A percentile compares a stretch with the other conserved stretches of the same genome.
Conservation (phyloP, 2,888 invertebrate genomes). For the Agrotis clavis region DNA sequence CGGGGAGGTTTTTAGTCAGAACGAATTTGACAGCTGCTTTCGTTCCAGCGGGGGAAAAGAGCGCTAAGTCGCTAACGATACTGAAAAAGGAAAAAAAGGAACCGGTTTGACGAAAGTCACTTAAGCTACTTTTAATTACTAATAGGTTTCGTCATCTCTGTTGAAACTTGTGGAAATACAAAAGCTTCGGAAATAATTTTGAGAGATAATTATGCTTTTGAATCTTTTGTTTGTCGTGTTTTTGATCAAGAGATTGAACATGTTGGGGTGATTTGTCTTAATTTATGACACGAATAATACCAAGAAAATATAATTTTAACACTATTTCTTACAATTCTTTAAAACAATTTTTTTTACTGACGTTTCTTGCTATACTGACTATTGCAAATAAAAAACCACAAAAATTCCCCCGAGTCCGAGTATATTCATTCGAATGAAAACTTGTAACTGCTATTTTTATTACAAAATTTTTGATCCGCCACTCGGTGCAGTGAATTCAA, state of each 20-base stretch:
- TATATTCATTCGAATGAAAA: slow-evolving; percentile 23
- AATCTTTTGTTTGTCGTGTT: not conserved
- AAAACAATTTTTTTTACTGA: too few relatives aligned
- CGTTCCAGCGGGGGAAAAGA: too few relatives aligned
- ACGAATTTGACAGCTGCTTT: too few relatives aligned
- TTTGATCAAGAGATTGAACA: not conserved
- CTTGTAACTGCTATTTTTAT: slow-evolving; percentile 40
- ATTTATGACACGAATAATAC: too few relatives aligned
- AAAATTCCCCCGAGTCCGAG: slow-evolving; percentile 13
- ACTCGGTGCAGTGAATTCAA: slow-evolving; percentile 25
- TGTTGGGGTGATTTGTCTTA: too few relatives aligned
- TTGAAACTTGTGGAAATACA: not conserved
- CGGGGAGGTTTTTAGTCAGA: too few relatives aligned
- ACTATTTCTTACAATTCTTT: too few relatives aligned
- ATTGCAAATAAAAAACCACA: not conserved
- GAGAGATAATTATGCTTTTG: not conserved
- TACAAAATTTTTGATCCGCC: slow-evolving; percentile 20
- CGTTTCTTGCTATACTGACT: not conserved
- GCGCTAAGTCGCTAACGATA: too few relatives aligned
- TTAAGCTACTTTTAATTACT: too few relatives aligned
- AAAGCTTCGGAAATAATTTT: not conserved
- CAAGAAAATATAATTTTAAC: too few relatives aligned
- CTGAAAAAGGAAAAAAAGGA: too few relatives aligned
- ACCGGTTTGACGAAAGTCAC: too few relatives aligned
- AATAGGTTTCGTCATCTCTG: not conserved